Evolutionary conservation across 2,113 vertebrate species (phyloP).

Genomic region (Hystrix brachyura): DNA sequence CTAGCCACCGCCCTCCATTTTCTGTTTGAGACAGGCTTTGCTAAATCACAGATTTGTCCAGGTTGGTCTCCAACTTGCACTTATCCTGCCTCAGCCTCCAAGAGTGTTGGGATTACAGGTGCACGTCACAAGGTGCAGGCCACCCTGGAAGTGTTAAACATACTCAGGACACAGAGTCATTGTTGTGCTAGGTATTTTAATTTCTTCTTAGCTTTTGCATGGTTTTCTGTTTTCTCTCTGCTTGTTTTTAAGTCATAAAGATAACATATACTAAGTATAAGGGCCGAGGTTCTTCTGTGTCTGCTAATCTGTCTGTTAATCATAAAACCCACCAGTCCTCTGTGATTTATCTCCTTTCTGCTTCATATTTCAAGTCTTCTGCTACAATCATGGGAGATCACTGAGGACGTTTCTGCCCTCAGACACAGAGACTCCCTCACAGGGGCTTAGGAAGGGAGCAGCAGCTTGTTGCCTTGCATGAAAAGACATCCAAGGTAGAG

Average conservation of each 20-base stretch:
- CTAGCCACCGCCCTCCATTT: background rate
- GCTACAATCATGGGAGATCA: background rate
- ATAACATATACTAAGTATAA: background rate
- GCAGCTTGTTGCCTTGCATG: background rate
- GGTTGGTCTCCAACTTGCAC: background rate
- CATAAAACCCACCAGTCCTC: background rate
- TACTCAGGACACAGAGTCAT: background rate
- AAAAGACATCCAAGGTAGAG: background rate
- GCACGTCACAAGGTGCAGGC: background rate
- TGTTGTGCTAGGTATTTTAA: background rate
- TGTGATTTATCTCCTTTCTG: background rate
- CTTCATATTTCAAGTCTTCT: background rate
- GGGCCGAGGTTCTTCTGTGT: background rate
- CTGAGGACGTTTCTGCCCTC: background rate
- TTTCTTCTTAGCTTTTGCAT: conserved; percentile 14
- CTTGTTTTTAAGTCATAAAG: background rate
- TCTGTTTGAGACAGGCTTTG: background rate
- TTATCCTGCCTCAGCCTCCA: background rate
- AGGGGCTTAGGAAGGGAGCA: background rate
- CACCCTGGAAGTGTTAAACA: background rate
- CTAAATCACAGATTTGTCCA: background rate
- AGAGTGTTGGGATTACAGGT: background rate
- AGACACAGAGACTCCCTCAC: background rate
- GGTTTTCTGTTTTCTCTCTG: background rate
- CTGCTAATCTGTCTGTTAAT: background rate